Conservation (phyloP, 2,797 vertebrate species). For the Fringilla coelebs region DNA sequence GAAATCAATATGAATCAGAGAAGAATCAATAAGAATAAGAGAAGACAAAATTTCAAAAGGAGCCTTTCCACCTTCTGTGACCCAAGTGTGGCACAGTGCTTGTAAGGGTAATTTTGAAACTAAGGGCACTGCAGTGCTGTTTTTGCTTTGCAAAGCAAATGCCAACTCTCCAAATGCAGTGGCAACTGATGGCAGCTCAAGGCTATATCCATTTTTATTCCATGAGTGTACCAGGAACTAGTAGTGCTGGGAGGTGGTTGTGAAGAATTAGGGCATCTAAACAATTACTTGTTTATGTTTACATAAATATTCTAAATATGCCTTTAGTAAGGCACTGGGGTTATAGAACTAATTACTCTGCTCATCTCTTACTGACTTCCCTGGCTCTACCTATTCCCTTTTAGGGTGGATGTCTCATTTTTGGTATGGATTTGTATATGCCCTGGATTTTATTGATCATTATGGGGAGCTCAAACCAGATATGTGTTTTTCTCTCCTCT, state of each 20-base stretch:
- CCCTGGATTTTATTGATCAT: background rate
- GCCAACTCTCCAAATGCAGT: background rate
- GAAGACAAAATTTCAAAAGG: background rate
- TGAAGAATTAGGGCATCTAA: background rate
- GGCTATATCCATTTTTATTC: slow-evolving; percentile 41
- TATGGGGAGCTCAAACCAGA: background rate
- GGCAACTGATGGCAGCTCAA: slow-evolving; percentile 39
- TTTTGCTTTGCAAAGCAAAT: slow-evolving; percentile 42
- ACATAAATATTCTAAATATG: slow-evolving; percentile 1
- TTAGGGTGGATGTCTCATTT: background rate
- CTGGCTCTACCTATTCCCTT: background rate
- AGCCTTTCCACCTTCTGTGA: background rate
- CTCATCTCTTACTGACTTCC: background rate
- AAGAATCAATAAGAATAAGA: background rate
- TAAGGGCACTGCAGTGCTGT: background rate
- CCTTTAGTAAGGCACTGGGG: background rate
- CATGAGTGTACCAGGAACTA: background rate
- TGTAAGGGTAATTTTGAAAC: background rate
- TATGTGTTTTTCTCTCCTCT: background rate
- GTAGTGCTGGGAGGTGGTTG: background rate
- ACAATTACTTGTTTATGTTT: slow-evolving; percentile 28
- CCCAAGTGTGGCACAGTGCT: background rate
- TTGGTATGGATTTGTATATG: background rate
- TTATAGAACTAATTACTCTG: background rate
- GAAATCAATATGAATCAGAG: background rate